Evolutionary conservation across 2,888 invertebrate species (phyloP).

Genomic region (Amphiduros pacificus): DNA sequence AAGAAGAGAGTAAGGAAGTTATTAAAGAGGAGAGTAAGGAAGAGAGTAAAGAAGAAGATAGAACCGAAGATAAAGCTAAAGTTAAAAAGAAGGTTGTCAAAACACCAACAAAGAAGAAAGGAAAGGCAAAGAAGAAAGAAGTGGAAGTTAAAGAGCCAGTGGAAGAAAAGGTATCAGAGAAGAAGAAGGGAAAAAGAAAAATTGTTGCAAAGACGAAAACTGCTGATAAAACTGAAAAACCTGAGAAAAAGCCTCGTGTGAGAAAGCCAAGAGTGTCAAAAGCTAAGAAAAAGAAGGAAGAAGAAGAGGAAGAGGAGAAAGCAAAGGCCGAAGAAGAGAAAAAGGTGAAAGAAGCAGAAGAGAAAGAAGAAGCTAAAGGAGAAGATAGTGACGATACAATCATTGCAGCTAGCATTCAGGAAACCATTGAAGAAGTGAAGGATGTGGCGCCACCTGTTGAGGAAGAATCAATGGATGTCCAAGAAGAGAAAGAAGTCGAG

Average conservation of each 20-base stretch:
- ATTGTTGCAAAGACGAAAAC: conserved; percentile 9
- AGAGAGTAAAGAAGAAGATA: neutral
- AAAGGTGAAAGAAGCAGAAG: conserved; percentile 6
- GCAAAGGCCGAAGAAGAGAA: conserved; percentile 2
- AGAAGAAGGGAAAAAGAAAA: neutral
- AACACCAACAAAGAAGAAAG: neutral
- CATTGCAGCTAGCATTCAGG: too few species aligned
- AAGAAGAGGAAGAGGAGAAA: conserved; percentile 1
- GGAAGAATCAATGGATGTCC: neutral
- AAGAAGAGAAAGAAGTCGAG: neutral
- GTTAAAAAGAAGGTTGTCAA: neutral
- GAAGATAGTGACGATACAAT: neutral
- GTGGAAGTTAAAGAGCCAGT: neutral
- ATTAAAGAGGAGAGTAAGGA: neutral
- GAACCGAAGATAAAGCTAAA: neutral
- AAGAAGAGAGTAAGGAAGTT: neutral
- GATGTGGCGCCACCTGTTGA: neutral
- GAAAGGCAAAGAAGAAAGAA: neutral
- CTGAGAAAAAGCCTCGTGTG: neutral
- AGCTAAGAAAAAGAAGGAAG: neutral
- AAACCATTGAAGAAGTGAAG: neutral
- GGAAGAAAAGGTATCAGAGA: neutral
- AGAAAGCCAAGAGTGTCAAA: neutral
- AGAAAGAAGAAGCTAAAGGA: conserved; percentile 1
- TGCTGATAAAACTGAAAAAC: neutral